Evolutionary conservation across 2,888 invertebrate species (phyloP).

Genomic region (Xylocampa areola): DNA sequence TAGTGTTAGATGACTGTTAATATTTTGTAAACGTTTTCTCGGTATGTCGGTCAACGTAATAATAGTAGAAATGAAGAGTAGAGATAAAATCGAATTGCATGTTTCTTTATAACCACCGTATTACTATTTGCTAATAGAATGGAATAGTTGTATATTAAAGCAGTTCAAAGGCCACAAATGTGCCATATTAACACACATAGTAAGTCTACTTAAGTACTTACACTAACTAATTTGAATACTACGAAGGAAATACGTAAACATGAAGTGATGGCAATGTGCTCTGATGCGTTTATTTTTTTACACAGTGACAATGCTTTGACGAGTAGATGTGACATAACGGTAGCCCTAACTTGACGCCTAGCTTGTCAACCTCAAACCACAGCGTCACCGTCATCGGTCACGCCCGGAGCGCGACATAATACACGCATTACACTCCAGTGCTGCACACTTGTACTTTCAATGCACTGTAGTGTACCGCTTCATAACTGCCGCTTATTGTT

Average conservation of each 20-base stretch:
- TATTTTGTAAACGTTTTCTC: conserved; percentile 28
- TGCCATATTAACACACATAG: neutral
- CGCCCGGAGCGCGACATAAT: conserved; percentile 59
- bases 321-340: conserved; percentile 29
- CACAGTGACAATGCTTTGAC: neutral
- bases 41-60: conserved; percentile 37
- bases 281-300: neutral
- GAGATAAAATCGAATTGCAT: conserved; percentile 11
- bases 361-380: conserved; percentile 42
- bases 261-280: too few relatives aligned
- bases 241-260: too few relatives aligned
- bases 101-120: conserved; percentile 5
- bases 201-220: conserved; percentile 2
- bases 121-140: conserved; percentile 23
- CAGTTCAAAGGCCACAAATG: conserved; percentile 15
- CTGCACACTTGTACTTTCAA: conserved; percentile 68
- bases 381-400: too few relatives aligned
- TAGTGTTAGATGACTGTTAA: conserved; percentile 28
- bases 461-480: conserved; percentile 55
- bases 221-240: too few relatives aligned
- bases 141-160: conserved; percentile 7
- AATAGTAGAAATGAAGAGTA: conserved; percentile 20
- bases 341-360: conserved; percentile 43
- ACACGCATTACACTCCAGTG: conserved; percentile 37
- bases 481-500: conserved; percentile 41